Percentiles rank a stretch among this genome's conserved stretches.
Evolutionary conservation across 1,140 invertebrate genomes (phyloP).

Genomic region (Drosophila aff.): DNA sequence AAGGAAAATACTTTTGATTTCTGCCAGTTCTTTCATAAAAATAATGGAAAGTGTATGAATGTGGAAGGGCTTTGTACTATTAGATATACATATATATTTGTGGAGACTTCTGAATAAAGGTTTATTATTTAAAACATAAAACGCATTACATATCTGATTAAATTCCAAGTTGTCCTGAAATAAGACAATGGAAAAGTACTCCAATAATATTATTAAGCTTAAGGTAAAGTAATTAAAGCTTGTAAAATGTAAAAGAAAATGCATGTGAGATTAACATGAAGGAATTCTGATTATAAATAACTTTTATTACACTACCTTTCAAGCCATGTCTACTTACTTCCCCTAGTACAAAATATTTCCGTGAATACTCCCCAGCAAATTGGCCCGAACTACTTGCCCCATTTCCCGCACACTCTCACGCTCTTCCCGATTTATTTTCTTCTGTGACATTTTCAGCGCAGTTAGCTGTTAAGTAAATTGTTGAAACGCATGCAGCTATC

Average conservation of each 20-base stretch:
- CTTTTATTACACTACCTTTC: background rate
- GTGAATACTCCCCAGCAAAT: background rate
- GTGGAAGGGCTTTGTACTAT: background rate
- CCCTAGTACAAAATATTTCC: background rate
- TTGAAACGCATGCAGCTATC: constrained; percentile 74
- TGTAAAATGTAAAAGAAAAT: background rate
- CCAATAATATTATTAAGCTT: rapidly evolving
- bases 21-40: background rate
- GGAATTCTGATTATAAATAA: too few species aligned
- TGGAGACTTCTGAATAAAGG: background rate
- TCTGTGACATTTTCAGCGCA: constrained; percentile 38
- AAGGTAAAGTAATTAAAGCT: too few species aligned
- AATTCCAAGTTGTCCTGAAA: background rate
- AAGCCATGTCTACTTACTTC: background rate
- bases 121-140: background rate
- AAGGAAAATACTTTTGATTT: constrained; percentile 5
- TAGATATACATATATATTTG: background rate
- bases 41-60: constrained; percentile 4
- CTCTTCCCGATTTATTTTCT: constrained; percentile 18
- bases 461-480: constrained; percentile 74
- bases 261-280: background rate
- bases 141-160: background rate
- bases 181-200: background rate
- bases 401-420: constrained; percentile 19
- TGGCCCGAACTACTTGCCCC: constrained; percentile 14